Evolutionary conservation across 2,888 invertebrate genomes (phyloP).

Genomic region (Eurytoma californica): DNA sequence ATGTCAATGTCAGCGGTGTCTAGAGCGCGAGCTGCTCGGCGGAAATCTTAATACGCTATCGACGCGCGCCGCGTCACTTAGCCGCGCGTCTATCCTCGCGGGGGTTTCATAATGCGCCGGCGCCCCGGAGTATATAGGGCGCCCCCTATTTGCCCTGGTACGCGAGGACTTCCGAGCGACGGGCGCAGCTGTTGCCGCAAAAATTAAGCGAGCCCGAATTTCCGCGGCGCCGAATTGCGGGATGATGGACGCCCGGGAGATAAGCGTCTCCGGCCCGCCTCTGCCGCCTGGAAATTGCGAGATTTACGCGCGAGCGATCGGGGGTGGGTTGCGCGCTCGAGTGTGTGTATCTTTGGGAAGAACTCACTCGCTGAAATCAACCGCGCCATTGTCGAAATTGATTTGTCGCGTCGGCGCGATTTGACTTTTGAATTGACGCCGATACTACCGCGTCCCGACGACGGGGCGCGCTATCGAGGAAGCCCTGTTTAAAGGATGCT

Average conservation of each 20-base stretch:
- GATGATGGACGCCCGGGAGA: too few species aligned
- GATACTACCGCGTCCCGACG: background rate
- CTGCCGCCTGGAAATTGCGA: too few species aligned
- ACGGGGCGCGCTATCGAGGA: too few species aligned
- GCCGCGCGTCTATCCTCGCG: background rate
- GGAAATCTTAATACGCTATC: constrained; percentile 56
- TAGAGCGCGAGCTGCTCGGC: constrained; percentile 39
- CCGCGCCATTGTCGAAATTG: constrained; percentile 3
- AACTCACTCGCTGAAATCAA: background rate
- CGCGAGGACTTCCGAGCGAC: background rate
- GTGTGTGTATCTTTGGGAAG: background rate
- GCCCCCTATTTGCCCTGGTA: background rate
- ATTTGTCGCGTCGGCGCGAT: background rate
- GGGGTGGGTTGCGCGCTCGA: too few species aligned
- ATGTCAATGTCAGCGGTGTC: constrained; percentile 62
- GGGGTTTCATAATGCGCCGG: too few species aligned
- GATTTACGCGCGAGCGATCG: too few species aligned
- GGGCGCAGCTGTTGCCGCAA: background rate
- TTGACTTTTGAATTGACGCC: constrained; percentile 1
- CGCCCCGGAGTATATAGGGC: background rate
- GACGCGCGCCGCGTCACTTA: constrained; percentile 21
- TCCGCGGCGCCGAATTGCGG: too few species aligned
- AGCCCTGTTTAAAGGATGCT: too few species aligned
- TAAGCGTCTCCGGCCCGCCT: too few species aligned
- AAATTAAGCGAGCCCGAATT: background rate